These are phyloP conservation scores for Agelastica alni DNA, from an alignment of 2,888 invertebrate species.

Conservation along the genomic window DNA sequence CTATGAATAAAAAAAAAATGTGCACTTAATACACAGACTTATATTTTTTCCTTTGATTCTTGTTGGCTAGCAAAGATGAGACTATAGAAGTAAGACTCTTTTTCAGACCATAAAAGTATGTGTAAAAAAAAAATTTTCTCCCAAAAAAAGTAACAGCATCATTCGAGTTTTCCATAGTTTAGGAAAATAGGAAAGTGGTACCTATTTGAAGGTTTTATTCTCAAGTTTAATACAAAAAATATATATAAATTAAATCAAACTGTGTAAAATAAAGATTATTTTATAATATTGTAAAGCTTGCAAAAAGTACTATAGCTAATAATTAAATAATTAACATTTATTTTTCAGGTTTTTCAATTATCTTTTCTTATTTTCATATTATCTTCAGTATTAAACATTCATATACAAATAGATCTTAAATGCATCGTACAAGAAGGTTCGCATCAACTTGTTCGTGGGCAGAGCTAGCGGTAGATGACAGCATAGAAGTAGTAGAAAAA, in stretches of 20 bases:
- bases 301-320: too few relatives aligned
- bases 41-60: too few relatives aligned
- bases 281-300: too few relatives aligned
- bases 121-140: too few relatives aligned
- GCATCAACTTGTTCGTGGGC: constrained; percentile 39
- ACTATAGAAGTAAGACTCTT: too few relatives aligned
- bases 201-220: not conserved
- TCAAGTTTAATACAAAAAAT: not conserved
- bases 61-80: too few relatives aligned
- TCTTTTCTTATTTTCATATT: not conserved
- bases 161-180: too few relatives aligned
- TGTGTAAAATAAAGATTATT: not conserved
- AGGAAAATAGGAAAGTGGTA: too few relatives aligned
- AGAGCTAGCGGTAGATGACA: constrained; percentile 48
- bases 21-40: too few relatives aligned
- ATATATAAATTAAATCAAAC: not conserved
- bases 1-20: too few relatives aligned
- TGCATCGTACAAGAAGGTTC: constrained; percentile 23
- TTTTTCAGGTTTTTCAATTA: not conserved
- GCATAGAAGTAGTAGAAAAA: constrained; percentile 46
- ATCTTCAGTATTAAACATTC: not conserved
- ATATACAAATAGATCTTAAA: constrained; percentile 5
- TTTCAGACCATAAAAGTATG: too few relatives aligned
- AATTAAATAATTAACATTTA: not conserved
- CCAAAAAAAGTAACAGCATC: not conserved